Conservation (phyloP, 2,888 invertebrate species). For the Mystacides longicornis region DNA sequence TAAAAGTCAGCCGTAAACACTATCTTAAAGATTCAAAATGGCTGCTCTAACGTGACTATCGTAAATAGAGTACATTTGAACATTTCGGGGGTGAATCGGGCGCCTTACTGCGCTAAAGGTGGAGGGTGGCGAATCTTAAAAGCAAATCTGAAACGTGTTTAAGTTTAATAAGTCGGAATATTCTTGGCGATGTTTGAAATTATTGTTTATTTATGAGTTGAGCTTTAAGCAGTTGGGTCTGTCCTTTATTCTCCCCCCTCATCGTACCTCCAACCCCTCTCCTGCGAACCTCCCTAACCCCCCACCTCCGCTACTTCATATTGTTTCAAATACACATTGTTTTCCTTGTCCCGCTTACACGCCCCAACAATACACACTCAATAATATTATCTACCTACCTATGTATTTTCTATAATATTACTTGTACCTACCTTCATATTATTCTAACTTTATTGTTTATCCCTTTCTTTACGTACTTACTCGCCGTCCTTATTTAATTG, state of each 20-base stretch:
- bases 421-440: too few species aligned
- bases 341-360: not conserved
- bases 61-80: not conserved
- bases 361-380: not conserved
- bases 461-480: too few species aligned
- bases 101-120: conserved; percentile 2
- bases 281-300: not conserved
- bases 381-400: too few species aligned
- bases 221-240: conserved; percentile 11
- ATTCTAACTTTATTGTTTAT: too few species aligned
- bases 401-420: too few species aligned
- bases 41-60: not conserved
- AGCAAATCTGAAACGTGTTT: conserved; percentile 26
- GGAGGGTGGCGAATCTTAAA: conserved; percentile 22
- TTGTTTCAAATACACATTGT: not conserved
- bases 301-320: not conserved
- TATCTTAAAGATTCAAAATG: too few species aligned
- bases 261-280: not conserved
- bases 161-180: conserved; percentile 26
- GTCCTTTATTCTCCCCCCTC: conserved; percentile 8
- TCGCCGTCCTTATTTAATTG: too few species aligned
- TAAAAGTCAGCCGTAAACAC: too few species aligned
- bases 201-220: conserved; percentile 26
- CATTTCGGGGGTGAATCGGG: conserved; percentile 2
- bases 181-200: conserved; percentile 25